Base-by-base conservation (phyloP, 2,113 vertebrate genomes). In the Chloebia gouldiae region DNA sequence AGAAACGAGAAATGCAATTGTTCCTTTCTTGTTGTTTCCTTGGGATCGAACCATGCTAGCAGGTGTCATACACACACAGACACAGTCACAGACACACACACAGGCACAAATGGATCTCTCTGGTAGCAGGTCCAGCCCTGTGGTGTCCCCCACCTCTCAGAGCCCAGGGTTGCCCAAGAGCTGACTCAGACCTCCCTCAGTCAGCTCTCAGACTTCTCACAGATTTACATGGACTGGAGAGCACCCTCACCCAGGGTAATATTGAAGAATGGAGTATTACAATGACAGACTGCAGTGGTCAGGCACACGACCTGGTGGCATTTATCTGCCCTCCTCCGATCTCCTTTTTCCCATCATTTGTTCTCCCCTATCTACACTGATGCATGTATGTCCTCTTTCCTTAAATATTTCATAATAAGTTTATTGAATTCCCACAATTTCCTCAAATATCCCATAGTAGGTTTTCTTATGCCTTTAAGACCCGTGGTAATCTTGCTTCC, bases 131-230 rank as follows among this genome's bases (percentile, higher is more conserved):
- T 35, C n/a, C 31, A 82, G 28, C 14, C 12, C n/a, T 31, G 0
- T 15, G 21, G 42, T 61, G 15, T 35, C 10, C 19, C 19, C 4
- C 18, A 47, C 4, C 15, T 57, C 47, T 66, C 42, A 80, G 40
- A 15, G 8, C 4, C 33, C 0, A 1, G 20, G 9, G 21, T 2
- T 89, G 21, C 19, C 21, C 7, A 1, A 4, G 3, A 69, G 16
- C 39, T 75, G 39, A 7, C 22, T 82, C 37, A 76, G 57, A 76
- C 6, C 64, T 64, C 20, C 10, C 23, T 23, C 25, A 44, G n/a
- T 6, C 16, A 47, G 3, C 10, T 63, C 59, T 72, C 53, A 77
- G 63, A 27, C 16, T 45, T 23, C 25, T 79, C 30, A 3, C 17
- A 57, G 45, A 15, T 70, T 49, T 84, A 7, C 8, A 7, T 1